Evolutionary conservation across 2,888 invertebrate genomes (phyloP).

Genomic region (Andrena bucephala): DNA sequence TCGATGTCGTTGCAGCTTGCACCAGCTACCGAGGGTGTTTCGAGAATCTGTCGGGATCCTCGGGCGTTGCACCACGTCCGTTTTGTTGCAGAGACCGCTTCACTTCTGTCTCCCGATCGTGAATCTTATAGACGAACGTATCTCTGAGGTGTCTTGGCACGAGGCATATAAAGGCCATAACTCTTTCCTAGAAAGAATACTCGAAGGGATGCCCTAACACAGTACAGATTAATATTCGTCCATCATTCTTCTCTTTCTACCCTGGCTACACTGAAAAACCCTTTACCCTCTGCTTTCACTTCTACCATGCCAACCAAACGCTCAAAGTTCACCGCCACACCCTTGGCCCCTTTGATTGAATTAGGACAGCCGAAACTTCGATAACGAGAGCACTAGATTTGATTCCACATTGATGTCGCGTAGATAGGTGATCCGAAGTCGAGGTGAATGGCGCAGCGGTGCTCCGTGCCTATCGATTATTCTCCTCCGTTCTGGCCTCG

Average conservation of each 20-base stretch:
- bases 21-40: background rate
- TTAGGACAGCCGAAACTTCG: too few species aligned
- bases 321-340: too few species aligned
- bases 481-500: background rate
- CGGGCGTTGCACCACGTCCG: background rate
- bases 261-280: background rate
- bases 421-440: background rate
- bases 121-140: background rate
- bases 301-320: background rate
- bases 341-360: too few species aligned
- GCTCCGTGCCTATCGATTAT: slow-evolving; percentile 17
- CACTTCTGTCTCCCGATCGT: background rate
- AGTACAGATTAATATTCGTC: background rate
- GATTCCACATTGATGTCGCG: background rate
- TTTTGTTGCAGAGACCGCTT: slow-evolving; percentile 16
- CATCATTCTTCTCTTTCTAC: background rate
- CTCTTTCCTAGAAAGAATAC: too few species aligned
- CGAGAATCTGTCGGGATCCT: background rate
- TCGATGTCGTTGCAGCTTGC: slow-evolving; percentile 1
- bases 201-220: background rate
- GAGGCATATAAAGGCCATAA: background rate
- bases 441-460: background rate
- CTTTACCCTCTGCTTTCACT: background rate
- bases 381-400: too few species aligned
- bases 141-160: too few species aligned